phyloP scores from a whole-genome alignment of 2,797 vertebrate species.

The Muscicapa striata region DNA sequence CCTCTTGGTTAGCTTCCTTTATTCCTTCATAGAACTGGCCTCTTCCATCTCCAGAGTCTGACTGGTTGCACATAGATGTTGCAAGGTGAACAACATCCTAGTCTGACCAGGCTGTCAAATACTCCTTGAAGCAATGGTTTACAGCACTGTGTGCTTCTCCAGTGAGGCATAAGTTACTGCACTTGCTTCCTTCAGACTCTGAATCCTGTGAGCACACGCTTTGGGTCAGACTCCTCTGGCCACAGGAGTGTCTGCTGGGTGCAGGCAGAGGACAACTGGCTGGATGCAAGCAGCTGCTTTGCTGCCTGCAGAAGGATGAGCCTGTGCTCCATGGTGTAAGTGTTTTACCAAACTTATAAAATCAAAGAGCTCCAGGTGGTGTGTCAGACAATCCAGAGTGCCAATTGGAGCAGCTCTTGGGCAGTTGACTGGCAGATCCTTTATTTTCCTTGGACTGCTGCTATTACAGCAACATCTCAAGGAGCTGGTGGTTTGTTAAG shows the following conservation, averaged over 20 bases:
- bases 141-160: neutral
- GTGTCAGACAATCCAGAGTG: neutral
- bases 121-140: neutral
- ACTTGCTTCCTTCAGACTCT: neutral
- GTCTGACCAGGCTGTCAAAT: neutral
- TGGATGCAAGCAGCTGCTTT: neutral
- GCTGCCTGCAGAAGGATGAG: neutral
- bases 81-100: neutral
- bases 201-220: neutral
- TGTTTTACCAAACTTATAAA: fast-evolving
- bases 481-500: neutral
- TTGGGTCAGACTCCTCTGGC: neutral
- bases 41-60: neutral
- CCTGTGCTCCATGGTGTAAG: neutral
- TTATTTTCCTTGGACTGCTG: neutral
- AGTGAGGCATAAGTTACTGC: neutral
- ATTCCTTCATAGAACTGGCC: neutral
- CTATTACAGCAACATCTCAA: neutral
- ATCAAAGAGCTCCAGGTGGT: neutral
- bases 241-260: neutral
- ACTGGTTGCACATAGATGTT: neutral
- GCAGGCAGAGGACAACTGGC: neutral
- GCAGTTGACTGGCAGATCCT: neutral
- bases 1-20: neutral
- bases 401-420: neutral